phyloP scores from a whole-genome alignment of 2,113 vertebrate species.

The Genyomyrus donnyi region DNA sequence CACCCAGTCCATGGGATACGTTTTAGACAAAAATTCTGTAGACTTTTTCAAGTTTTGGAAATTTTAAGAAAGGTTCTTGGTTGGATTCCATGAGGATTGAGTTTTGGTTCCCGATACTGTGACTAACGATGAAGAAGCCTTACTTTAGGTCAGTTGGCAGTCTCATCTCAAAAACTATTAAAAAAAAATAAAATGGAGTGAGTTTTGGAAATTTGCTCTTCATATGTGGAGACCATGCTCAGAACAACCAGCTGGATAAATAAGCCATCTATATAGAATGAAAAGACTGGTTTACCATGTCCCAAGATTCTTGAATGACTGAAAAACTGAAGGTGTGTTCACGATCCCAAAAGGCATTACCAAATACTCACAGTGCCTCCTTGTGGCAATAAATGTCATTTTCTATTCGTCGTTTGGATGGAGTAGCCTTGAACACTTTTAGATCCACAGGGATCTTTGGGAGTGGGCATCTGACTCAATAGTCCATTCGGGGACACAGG shows the following conservation, averaged over 20 bases:
- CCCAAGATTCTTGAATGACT: background rate
- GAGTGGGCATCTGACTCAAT: background rate
- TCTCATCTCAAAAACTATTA: background rate
- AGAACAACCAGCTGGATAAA: background rate
- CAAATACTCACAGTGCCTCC: background rate
- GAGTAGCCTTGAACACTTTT: background rate
- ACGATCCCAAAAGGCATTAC: background rate
- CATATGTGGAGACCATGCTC: background rate
- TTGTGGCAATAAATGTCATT: background rate
- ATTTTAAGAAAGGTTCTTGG: background rate
- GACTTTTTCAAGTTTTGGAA: background rate
- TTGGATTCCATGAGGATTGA: background rate
- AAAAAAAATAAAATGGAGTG: background rate
- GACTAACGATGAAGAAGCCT: background rate
- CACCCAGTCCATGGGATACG: background rate
- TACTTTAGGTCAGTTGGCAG: background rate
- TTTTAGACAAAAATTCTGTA: background rate
- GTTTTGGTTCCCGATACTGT: background rate
- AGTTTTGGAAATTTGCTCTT: background rate
- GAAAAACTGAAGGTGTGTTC: background rate
- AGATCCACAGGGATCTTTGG: background rate
- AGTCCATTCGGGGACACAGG: background rate
- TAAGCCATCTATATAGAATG: background rate
- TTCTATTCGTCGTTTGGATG: background rate
- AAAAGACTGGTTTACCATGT: background rate